Evolutionary conservation across 2,113 vertebrate genomes (phyloP), one percentile per base, ranked within the genome.

Genomic region (Alethe castanea): DNA sequence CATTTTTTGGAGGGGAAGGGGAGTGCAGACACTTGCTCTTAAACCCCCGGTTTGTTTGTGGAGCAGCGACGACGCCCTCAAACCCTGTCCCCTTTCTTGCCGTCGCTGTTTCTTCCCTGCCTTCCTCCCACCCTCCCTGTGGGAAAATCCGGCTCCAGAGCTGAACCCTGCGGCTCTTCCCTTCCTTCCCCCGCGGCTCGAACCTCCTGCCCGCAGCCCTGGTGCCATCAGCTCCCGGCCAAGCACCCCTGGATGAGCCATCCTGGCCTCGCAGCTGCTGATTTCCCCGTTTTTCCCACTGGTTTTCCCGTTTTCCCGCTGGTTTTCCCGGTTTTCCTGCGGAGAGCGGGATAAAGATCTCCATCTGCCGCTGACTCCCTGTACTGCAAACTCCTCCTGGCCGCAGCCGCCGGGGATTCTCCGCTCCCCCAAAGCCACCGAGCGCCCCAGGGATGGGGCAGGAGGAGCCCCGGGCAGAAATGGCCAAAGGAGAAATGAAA

Each of bases 21-120:
- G 71, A 25, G 24, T 0, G n/a, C 10, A 10, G 56, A 36, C 52
- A 1, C 76, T 91, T 2, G 47, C 50, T 76, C 5, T 62, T 54
- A n/a, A 89, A 66, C 48, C 56, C 6, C 8, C 36, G 6, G 66
- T 90, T 93, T 95, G 82, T 95, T 96, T 96, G 91, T 88, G 35
- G 79, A 93, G 23, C 3, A 1, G 78, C 45, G 40, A 61, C 2
- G 13, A 19, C 22, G 7, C 2, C 2, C 65, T 1, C 86, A 17
- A 33, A 29, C 74, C 65, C 38, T 71, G 36, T 92, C 82, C 61
- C 42, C 35, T 35, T 73, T 16, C 83, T 26, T 4, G 60, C 60
- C 3, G 2, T 11, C 9, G 5, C 22, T 14, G 33, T 47, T 86
- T 3, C 85, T 17, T 36, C 4, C 17, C 66, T 35, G 14, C 2